phyloP scores from a whole-genome alignment of 2,797 vertebrate species.

The Perdix hodgsoniae region DNA sequence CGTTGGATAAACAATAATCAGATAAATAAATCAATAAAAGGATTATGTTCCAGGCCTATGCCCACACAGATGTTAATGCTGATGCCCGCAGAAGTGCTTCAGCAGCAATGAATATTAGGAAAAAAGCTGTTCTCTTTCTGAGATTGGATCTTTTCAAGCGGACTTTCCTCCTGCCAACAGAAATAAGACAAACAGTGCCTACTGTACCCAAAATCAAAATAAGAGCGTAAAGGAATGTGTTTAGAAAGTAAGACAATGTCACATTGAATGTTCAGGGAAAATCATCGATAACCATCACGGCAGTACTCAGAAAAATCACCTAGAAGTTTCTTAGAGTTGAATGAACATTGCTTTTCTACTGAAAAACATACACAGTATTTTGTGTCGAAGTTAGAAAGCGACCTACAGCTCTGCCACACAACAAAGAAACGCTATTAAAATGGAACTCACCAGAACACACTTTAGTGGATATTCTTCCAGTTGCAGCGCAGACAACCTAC shows the following conservation, averaged over 20 bases:
- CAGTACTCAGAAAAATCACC: not conserved
- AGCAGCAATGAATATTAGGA: not conserved
- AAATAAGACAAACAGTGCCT: not conserved
- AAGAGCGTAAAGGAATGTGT: not conserved
- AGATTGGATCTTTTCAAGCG: not conserved
- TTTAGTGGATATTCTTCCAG: not conserved
- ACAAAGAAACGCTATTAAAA: not conserved
- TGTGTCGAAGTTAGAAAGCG: not conserved
- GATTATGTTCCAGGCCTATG: not conserved
- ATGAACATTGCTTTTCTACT: not conserved
- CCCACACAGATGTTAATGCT: not conserved
- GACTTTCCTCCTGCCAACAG: not conserved
- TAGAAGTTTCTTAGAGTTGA: not conserved
- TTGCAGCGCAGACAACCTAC: not conserved
- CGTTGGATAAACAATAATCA: not conserved
- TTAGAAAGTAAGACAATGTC: constrained; percentile 26
- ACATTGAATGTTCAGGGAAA: not conserved
- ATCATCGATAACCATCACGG: not conserved
- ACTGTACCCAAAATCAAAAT: not conserved
- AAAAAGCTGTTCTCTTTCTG: not conserved
- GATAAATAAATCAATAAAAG: not conserved
- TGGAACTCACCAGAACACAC: not conserved
- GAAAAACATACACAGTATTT: not conserved
- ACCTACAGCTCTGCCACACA: constrained; percentile 6
- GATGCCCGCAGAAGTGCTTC: not conserved